Evolutionary conservation across 2,888 invertebrate genomes (phyloP).

Genomic region (Miltochrista miniata): DNA sequence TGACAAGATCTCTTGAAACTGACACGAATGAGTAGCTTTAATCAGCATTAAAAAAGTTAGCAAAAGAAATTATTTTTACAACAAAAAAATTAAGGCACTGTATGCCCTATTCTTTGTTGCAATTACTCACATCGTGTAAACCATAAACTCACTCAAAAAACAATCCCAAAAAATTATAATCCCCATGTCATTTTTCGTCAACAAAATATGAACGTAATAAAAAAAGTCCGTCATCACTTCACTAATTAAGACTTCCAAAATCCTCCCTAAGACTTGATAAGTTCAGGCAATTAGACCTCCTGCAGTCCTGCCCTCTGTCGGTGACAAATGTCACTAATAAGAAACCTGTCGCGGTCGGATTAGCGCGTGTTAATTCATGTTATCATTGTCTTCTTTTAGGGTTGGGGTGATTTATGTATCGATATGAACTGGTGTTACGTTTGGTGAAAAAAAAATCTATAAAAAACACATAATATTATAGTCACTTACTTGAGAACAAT

Average conservation of each 20-base stretch:
- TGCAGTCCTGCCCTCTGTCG: conserved; percentile 14
- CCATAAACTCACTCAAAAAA: not conserved
- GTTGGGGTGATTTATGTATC: conserved; percentile 29
- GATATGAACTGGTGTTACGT: too few species aligned
- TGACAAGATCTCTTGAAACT: too few species aligned
- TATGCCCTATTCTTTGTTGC: too few species aligned
- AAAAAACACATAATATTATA: too few species aligned
- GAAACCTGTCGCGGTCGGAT: conserved; percentile 79
- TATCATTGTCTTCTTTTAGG: conserved; percentile 50
- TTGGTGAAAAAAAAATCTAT: too few species aligned
- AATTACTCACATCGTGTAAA: too few species aligned
- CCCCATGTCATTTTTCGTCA: not conserved
- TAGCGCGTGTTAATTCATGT: conserved; percentile 74
- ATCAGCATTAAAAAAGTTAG: too few species aligned
- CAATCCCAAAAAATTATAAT: not conserved
- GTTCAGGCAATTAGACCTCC: conserved; percentile 21
- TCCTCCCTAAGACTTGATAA: conserved; percentile 13
- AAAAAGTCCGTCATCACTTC: not conserved
- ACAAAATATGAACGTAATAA: not conserved
- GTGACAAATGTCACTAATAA: conserved; percentile 81
- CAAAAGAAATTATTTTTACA: too few species aligned
- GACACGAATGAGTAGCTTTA: too few species aligned
- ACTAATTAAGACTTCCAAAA: conserved; percentile 8
- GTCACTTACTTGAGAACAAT: too few species aligned
- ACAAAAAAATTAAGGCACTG: too few species aligned